Percentiles rank a stretch among this genome's conserved stretches.
phyloP scores from a whole-genome alignment of 2,888 invertebrate species.

The Nomada ferruginata region DNA sequence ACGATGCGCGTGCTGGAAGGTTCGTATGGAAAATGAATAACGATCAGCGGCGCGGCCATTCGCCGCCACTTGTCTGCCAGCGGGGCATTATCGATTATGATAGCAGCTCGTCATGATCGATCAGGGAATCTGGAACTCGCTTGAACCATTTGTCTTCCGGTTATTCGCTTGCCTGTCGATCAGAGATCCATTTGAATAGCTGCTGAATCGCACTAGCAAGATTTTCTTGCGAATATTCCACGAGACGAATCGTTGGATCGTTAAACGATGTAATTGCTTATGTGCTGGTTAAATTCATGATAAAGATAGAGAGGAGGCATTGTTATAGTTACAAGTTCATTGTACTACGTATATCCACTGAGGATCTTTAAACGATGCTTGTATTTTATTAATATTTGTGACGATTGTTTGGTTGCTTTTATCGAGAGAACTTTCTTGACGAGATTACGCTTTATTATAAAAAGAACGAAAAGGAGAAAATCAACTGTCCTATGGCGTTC shows the following conservation, averaged over 20 bases:
- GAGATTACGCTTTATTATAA: neutral
- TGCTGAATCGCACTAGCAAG: constrained; percentile 1
- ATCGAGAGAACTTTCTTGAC: too few relatives aligned
- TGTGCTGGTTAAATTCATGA: neutral
- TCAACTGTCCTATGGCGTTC: neutral
- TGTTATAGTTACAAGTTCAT: constrained; percentile 14
- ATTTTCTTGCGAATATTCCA: neutral
- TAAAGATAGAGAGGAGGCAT: neutral
- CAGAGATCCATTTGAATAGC: neutral
- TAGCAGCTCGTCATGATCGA: constrained; percentile 75
- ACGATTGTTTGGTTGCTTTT: neutral
- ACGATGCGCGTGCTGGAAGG: constrained; percentile 76
- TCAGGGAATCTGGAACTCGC: constrained; percentile 64
- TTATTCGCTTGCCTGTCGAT: constrained; percentile 44
- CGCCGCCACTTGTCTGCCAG: constrained; percentile 65
- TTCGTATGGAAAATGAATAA: constrained; percentile 75
- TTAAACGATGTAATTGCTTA: neutral
- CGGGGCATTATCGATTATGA: constrained; percentile 77
- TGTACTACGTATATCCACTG: too few relatives aligned
- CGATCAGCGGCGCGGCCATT: constrained; percentile 71
- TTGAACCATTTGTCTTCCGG: constrained; percentile 48
- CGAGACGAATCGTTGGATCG: neutral
- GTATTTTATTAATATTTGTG: neutral
- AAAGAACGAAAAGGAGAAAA: neutral
- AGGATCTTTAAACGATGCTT: neutral